Percentiles rank a stretch among this genome's conserved stretches.
phyloP scores from a whole-genome alignment of 2,797 vertebrate genomes.

The Amphiprion clarkii region DNA sequence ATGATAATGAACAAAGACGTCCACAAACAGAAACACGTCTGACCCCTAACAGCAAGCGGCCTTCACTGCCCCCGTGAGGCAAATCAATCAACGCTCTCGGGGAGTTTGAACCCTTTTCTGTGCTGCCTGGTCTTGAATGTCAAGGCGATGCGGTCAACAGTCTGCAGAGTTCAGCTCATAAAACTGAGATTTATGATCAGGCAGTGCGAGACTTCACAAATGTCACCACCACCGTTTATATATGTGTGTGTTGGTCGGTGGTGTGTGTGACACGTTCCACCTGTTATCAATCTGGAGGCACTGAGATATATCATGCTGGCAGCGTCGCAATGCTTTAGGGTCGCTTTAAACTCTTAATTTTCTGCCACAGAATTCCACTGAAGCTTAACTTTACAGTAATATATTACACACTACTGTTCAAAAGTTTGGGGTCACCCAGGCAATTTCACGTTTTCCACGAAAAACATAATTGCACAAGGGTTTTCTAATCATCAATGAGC shows the following conservation, averaged over 20 bases:
- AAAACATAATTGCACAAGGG: too few relatives aligned
- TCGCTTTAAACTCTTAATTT: neutral
- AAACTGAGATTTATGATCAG: conserved; percentile 63
- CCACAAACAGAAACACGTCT: conserved; percentile 48
- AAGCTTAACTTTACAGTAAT: neutral
- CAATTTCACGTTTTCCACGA: too few relatives aligned
- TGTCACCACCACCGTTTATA: conserved; percentile 31
- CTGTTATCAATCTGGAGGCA: conserved; percentile 11
- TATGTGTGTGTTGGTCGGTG: neutral
- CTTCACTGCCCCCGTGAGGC: conserved; percentile 58
- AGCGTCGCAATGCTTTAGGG: neutral
- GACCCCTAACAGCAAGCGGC: conserved; percentile 38
- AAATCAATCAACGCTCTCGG: conserved; percentile 54
- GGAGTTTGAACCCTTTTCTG: conserved; percentile 30
- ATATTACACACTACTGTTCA: too few relatives aligned
- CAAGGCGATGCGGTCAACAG: conserved; percentile 48
- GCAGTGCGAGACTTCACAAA: conserved; percentile 45
- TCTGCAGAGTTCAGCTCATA: conserved; percentile 53
- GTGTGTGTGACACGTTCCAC: conserved; percentile 25
- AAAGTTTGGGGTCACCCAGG: too few relatives aligned
- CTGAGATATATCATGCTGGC: neutral
- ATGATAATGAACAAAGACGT: conserved; percentile 54
- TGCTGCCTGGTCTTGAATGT: conserved; percentile 40
- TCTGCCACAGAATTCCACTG: too few relatives aligned
- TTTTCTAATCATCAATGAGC: too few relatives aligned